Evolutionary conservation across 2,888 invertebrate genomes (phyloP).

Genomic region (Agriopis leucophaearia): DNA sequence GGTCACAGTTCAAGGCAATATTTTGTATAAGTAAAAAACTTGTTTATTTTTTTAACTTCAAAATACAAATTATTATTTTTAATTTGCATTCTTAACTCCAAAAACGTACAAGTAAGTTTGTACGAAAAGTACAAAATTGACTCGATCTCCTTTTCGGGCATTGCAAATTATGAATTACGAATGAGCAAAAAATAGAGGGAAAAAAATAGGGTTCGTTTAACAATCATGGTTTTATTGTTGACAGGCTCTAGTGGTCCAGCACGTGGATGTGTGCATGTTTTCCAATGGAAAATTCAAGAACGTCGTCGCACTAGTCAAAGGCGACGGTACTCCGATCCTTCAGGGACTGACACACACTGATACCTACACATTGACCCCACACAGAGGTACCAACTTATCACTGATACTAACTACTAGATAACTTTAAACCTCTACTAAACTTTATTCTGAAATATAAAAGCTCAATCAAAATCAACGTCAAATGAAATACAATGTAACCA

Average conservation of each 20-base stretch:
- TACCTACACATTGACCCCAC: constrained; percentile 89
- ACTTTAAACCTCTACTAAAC: too few relatives aligned
- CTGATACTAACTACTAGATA: background rate
- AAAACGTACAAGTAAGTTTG: too few relatives aligned
- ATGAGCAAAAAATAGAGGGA: too few relatives aligned
- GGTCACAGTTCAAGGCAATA: too few relatives aligned
- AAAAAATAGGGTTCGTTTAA: background rate
- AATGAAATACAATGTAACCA: background rate
- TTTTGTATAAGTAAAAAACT: too few relatives aligned
- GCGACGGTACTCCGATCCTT: constrained; percentile 88
- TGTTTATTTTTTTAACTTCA: too few relatives aligned
- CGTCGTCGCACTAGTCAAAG: constrained; percentile 90
- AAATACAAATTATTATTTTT: too few relatives aligned
- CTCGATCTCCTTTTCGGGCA: too few relatives aligned
- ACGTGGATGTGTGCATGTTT: constrained; percentile 97
- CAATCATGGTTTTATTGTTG: constrained; percentile 12
- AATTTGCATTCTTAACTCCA: too few relatives aligned
- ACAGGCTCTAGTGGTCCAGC: constrained; percentile 94
- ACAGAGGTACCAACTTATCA: constrained; percentile 75
- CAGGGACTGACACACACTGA: constrained; percentile 88
- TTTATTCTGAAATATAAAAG: background rate
- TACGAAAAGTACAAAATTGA: too few relatives aligned
- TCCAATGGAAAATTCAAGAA: constrained; percentile 98
- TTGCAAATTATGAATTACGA: too few relatives aligned
- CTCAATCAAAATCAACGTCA: background rate